Conservation (phyloP, 2,888 invertebrate species). For the Orthosia gracilis region DNA sequence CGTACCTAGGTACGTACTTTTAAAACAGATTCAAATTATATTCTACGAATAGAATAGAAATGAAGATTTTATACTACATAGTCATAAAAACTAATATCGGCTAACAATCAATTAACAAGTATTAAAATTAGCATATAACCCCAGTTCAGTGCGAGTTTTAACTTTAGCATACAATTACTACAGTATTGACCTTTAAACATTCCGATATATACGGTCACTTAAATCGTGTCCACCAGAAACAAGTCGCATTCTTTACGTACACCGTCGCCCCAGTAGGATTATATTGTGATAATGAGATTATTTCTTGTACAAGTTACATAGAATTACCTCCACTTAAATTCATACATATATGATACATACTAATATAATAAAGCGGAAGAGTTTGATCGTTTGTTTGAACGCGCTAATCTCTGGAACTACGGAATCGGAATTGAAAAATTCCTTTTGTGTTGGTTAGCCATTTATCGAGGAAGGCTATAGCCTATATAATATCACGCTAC, state of each 20-base stretch:
- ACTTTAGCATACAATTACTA: constrained; percentile 41
- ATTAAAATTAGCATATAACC: constrained; percentile 22
- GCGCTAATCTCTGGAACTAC: no score
- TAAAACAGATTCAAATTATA: neutral
- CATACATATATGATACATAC: no score
- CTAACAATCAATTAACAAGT: constrained; percentile 5
- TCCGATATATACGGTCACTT: neutral
- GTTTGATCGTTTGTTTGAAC: no score
- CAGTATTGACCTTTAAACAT: constrained; percentile 24
- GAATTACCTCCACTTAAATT: no score
- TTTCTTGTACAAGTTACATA: neutral
- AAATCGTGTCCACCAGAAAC: neutral
- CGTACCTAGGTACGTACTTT: neutral
- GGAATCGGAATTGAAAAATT: no score
- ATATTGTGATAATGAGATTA: neutral
- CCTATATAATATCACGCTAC: no score
- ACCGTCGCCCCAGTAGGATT: no score
- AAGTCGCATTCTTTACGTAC: neutral
- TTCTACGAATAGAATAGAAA: constrained; percentile 6
- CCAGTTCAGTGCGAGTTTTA: neutral
- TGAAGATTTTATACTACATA: neutral
- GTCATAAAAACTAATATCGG: neutral
- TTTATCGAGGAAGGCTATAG: no score
- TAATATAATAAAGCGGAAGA: no score
- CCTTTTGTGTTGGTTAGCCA: no score